Evolutionary conservation across 1,140 invertebrate genomes (phyloP).

Genomic region (Episyrphus balteatus): DNA sequence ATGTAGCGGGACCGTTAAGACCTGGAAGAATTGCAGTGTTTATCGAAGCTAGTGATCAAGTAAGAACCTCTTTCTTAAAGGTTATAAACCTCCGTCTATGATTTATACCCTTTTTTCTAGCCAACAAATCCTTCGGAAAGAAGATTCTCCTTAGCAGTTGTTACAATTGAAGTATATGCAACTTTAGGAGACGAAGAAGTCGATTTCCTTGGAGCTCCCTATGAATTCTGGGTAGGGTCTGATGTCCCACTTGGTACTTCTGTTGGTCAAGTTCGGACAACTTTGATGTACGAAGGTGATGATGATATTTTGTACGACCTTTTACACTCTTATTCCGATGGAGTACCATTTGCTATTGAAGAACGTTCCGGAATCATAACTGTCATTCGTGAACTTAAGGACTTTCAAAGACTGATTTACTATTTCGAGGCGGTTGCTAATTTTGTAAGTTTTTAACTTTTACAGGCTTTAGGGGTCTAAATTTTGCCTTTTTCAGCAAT

Average conservation of each 20-base stretch:
- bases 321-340: constrained; percentile 68
- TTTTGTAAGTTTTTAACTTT: constrained; percentile 36
- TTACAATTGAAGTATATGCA: constrained; percentile 55
- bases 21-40: constrained; percentile 65
- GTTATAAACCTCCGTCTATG: background rate
- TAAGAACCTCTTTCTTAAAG: background rate
- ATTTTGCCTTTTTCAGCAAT: constrained; percentile 12
- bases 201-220: constrained; percentile 76
- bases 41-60: constrained; percentile 67
- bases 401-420: constrained; percentile 55
- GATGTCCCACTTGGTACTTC: constrained; percentile 72
- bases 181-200: constrained; percentile 51
- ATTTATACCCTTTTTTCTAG: constrained; percentile 6
- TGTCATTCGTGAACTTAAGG: constrained; percentile 62
- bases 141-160: constrained; percentile 68
- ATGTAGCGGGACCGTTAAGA: constrained; percentile 52
- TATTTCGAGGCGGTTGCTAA: constrained; percentile 73
- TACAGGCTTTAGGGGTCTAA: background rate
- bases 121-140: constrained; percentile 69
- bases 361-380: constrained; percentile 78
- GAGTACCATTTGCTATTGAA: constrained; percentile 83
- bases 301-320: constrained; percentile 63
- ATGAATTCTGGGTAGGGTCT: constrained; percentile 79
- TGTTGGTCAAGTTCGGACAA: constrained; percentile 71
- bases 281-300: constrained; percentile 49